These are phyloP conservation scores for Cheilosia variabilis DNA, from an alignment of 2,888 invertebrate genomes.

Conservation along the genomic window DNA sequence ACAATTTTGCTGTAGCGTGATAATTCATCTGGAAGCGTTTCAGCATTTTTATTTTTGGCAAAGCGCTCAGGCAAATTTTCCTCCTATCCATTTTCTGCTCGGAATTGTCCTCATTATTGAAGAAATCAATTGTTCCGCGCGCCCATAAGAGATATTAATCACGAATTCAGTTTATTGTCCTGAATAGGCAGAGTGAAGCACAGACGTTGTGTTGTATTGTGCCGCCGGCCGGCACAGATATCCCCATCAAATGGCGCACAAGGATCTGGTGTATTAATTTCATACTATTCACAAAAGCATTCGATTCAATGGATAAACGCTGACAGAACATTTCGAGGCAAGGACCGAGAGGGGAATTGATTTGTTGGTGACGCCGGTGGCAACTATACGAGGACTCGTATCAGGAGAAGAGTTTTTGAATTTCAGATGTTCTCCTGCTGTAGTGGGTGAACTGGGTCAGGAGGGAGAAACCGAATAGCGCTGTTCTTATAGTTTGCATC, in stretches of 20 bases:
- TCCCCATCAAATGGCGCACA: constrained; percentile 49
- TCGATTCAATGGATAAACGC: constrained; percentile 43
- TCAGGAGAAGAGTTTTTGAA: constrained; percentile 13
- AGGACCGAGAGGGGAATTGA: constrained; percentile 28
- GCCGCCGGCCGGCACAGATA: constrained; percentile 2
- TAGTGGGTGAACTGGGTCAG: background rate
- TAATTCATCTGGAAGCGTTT: too few relatives aligned
- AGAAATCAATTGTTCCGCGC: constrained; percentile 49
- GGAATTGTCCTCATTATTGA: constrained; percentile 7
- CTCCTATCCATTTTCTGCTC: background rate
- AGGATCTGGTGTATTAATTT: constrained; percentile 56
- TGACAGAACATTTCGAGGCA: constrained; percentile 43
- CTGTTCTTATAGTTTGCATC: background rate
- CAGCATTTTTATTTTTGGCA: too few relatives aligned
- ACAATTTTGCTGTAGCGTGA: too few relatives aligned
- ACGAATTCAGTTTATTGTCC: constrained; percentile 4
- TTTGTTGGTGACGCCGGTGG: constrained; percentile 11
- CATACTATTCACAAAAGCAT: constrained; percentile 45
- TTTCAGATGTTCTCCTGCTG: background rate
- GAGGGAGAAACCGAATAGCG: background rate
- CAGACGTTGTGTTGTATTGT: background rate
- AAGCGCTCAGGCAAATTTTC: background rate
- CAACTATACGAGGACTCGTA: background rate
- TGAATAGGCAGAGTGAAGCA: background rate
- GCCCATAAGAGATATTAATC: constrained; percentile 34